Percentiles rank a stretch among this genome's conserved stretches.
phyloP scores from a whole-genome alignment of 1,140 invertebrate species.

The Drosophila dunni region DNA sequence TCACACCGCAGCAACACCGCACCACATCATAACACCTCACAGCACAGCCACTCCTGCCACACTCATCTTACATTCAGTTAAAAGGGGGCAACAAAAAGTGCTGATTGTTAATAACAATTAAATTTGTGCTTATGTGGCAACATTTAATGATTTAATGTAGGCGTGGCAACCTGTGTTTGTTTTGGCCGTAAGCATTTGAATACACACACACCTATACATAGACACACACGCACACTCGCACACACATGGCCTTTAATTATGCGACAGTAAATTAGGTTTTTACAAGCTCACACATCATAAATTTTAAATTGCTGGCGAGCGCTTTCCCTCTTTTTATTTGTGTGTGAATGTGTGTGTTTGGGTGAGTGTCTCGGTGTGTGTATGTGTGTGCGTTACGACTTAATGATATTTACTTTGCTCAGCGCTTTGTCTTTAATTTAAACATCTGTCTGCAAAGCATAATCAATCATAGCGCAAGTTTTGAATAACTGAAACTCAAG shows the following conservation, averaged over 20 bases:
- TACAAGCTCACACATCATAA: slow-evolving; percentile 81
- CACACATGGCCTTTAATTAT: slow-evolving; percentile 67
- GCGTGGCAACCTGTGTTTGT: slow-evolving; percentile 47
- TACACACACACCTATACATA: slow-evolving; percentile 11
- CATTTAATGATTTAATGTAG: slow-evolving; percentile 81
- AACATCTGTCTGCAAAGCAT: slow-evolving; percentile 67
- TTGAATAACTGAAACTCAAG: slow-evolving; percentile 67
- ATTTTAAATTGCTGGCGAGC: slow-evolving; percentile 75
- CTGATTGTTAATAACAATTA: slow-evolving; percentile 83
- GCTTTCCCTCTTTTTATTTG: background rate
- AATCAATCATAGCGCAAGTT: slow-evolving; percentile 76
- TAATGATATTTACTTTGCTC: slow-evolving; percentile 73
- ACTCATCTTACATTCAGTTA: background rate
- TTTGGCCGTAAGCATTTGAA: slow-evolving; percentile 51
- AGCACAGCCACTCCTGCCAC: background rate
- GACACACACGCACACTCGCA: slow-evolving; percentile 21
- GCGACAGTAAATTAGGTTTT: slow-evolving; percentile 80
- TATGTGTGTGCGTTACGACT: slow-evolving; percentile 59
- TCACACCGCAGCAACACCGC: background rate
- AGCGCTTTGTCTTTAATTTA: slow-evolving; percentile 73
- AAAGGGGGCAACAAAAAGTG: slow-evolving; percentile 50
- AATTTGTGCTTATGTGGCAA: slow-evolving; percentile 80
- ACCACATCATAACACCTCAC: background rate
- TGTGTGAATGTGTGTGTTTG: slow-evolving; percentile 7
- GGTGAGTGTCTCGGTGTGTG: slow-evolving; percentile 11